Percentiles rank a stretch among this genome's conserved stretches.
These are phyloP conservation scores for Distichodus sexfasciatus DNA, from an alignment of 2,797 vertebrate species.

Conservation along the genomic window DNA sequence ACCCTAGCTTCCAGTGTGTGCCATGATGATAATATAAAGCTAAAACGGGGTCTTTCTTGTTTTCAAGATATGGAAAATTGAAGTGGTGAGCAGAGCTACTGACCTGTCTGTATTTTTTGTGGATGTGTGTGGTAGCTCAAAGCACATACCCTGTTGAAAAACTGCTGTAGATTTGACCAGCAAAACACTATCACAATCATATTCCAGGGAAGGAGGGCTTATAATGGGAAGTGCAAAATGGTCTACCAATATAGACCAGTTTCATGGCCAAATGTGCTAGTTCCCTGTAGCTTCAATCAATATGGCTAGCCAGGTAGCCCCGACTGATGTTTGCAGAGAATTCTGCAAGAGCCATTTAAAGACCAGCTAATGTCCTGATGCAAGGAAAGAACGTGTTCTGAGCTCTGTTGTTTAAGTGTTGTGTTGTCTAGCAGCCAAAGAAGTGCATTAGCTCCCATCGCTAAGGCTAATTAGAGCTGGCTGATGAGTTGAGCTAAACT, in stretches of 20 bases:
- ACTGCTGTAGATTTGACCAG: too few species aligned
- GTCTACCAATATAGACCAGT: too few species aligned
- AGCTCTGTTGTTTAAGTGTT: neutral
- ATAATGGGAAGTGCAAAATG: too few species aligned
- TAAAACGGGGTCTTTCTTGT: too few species aligned
- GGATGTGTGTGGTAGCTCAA: neutral
- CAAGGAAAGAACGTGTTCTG: neutral
- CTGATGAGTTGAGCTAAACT: constrained; percentile 2
- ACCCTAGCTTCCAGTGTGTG: neutral
- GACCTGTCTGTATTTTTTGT: too few species aligned
- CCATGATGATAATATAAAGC: neutral
- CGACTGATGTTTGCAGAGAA: too few species aligned
- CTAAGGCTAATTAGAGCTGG: constrained; percentile 11
- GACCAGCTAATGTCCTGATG: neutral
- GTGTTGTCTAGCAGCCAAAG: neutral
- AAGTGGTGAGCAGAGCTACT: neutral
- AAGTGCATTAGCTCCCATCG: constrained; percentile 7
- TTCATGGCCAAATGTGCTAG: too few species aligned
- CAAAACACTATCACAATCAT: too few species aligned
- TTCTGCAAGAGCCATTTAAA: neutral
- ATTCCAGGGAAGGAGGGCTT: too few species aligned
- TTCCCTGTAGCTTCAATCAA: too few species aligned
- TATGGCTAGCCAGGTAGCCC: too few species aligned
- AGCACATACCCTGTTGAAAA: neutral
- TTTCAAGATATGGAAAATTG: neutral